Evolutionary conservation across 2,888 invertebrate genomes (phyloP).

Genomic region (Xestobium rufovillosum): DNA sequence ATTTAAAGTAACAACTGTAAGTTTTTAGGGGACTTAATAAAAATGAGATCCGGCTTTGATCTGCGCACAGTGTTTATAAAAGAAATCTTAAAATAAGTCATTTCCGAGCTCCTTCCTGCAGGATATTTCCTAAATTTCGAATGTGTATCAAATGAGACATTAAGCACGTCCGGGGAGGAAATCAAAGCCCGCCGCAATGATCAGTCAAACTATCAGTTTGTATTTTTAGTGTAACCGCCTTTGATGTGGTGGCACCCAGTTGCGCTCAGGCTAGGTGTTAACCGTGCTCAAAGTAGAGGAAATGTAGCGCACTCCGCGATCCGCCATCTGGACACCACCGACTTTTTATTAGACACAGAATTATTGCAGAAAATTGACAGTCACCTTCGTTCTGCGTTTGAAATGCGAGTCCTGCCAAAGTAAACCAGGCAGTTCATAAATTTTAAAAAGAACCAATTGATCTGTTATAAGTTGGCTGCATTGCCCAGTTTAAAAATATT

Average conservation of each 20-base stretch:
- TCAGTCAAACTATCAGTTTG: conserved; percentile 34
- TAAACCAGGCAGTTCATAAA: too few relatives aligned
- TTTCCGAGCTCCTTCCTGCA: conserved; percentile 15
- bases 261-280: conserved; percentile 41
- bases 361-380: too few relatives aligned
- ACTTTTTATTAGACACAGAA: too few relatives aligned
- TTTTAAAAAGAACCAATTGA: too few relatives aligned
- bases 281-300: conserved; percentile 40
- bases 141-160: conserved; percentile 34
- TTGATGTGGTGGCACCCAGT: conserved; percentile 41
- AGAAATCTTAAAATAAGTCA: conserved; percentile 7
- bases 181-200: conserved; percentile 35
- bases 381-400: too few relatives aligned
- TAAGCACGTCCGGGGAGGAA: conserved; percentile 36
- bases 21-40: too few relatives aligned
- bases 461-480: too few relatives aligned
- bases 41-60: too few relatives aligned
- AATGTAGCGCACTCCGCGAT: conserved; percentile 34
- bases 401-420: too few relatives aligned
- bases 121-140: conserved; percentile 24
- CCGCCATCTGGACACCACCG: conserved; percentile 16
- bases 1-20: too few relatives aligned
- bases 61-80: too few relatives aligned
- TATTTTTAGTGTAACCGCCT: conserved; percentile 38
- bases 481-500: too few relatives aligned